Evolutionary conservation across 2,113 vertebrate species (phyloP), one percentile per base, ranked within the genome.

Genomic region (Engraulis encrasicolus): DNA sequence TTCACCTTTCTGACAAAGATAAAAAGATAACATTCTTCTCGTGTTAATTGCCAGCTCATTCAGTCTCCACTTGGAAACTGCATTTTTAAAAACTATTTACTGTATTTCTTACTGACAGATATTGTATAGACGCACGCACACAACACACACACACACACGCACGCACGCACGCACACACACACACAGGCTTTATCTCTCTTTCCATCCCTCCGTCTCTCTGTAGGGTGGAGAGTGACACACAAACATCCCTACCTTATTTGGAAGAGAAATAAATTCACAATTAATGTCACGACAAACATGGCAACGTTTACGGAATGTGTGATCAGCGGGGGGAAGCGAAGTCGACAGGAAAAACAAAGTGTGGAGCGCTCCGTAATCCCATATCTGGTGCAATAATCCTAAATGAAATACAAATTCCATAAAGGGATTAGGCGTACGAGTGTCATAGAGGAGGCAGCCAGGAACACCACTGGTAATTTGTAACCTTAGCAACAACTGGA

Each of bases 401-500:
- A 93, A 95, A 95, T 96, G 92, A 96, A 96, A 95, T 94, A 95
- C 93, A 94, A 94, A 94, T 94, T 95, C 93, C 93, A 91, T 95
- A 93, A 93, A 95, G 91, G 93, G 94, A 96, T 96, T 95, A 95
- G 91, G 91, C 88, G 90, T n/a, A n/a, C n/a, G n/a, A 92, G 96
- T 91, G 95, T 95, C 96, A 96, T 93, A 93, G 96, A 95, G 94
- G 94, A 96, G 96, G 96, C 96, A 96, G 97, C 97, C 97, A 97
- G 95, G 94, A 94, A 91, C 91, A 95, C 95, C 91, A 96, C 94
- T 95, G 95, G 95, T 95, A 97, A 98, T 98, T 97, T 97, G 97
- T 98, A 96, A 96, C 98, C 97, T 96, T 97, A 97, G 97, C 94
- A 97, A 98, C 97, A 95, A 95, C 95, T 96, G 96, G 92, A 97